Base-by-base conservation (phyloP, 2,113 vertebrate species). In the Lates calcarifer region DNA sequence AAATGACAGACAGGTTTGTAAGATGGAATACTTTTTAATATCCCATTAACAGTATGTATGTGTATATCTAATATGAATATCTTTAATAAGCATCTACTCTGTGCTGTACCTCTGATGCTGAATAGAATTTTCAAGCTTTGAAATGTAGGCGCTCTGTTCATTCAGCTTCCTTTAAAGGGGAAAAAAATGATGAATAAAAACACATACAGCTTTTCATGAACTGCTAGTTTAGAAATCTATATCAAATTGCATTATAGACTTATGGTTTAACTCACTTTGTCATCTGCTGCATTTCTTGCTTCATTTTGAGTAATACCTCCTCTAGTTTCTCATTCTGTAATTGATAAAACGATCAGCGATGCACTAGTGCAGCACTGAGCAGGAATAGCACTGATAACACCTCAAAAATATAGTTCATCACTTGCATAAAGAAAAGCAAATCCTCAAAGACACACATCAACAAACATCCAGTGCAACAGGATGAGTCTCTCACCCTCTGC, bases 271-370 rank as follows among this genome's bases (percentile, higher is more conserved):
- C 96, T 94, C 93, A 98, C 98, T 94, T 83, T 74, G 95, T 93
- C 33, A 96, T 84, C 74, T 94, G 93, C 60, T 97, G 94, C 33
- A 96, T 93, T 85, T 96, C 94, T 74, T 96, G 92, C 64, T 92
- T 93, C 65, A 94, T 93, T 87, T 94, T 96, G 84, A 92, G 88
- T n/a, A 96, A 87, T 22, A 90, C 84, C 6, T 95, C 96, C 77
- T 98, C 96, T 77, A 97, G 81, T 90, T 96, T 96, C 26, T 89
- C 85, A 62, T 87, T 95, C 98, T 99, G 91, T 45, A 86, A 77
- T 39, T 57, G 13, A 64, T 29, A 35, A 39, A 70, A 75, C 9
- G 11, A 33, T 51, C n/a, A 62, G 28, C 60, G 24, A 61, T 41
- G 5, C 37, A 33, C 12, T 7, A 2, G 2, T 6, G 20, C n/a